These are phyloP conservation scores for Caenorhabditis sp. DNA, from an alignment of 2,888 invertebrate species.

Conservation along the genomic window DNA sequence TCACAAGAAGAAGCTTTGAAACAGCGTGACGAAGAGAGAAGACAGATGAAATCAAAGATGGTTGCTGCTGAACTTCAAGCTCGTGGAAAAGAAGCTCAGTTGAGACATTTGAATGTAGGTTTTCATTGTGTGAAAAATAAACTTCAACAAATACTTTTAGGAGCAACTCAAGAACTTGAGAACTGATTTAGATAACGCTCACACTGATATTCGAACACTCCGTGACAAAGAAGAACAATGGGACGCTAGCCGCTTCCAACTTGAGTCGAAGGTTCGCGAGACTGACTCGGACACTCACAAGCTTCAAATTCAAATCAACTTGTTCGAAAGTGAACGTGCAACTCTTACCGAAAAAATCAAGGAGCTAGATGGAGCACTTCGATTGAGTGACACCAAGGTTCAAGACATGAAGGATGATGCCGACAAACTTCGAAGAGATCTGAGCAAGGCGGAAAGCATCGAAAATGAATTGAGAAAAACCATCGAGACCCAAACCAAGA, in stretches of 20 bases:
- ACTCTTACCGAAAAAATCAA: constrained; percentile 64
- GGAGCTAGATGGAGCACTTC: constrained; percentile 64
- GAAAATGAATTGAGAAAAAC: constrained; percentile 64
- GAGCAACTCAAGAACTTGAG: constrained; percentile 69
- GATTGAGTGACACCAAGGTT: constrained; percentile 63
- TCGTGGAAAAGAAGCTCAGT: constrained; percentile 69
- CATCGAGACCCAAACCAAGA: constrained; percentile 59
- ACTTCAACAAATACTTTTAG: no score
- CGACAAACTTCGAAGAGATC: constrained; percentile 63
- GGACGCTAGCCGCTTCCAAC: constrained; percentile 63
- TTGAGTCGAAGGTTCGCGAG: constrained; percentile 66
- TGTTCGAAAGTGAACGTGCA: constrained; percentile 62
- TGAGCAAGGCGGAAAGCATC: constrained; percentile 61
- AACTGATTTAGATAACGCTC: constrained; percentile 65
- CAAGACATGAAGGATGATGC: constrained; percentile 65
- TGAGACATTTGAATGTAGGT: constrained; percentile 65
- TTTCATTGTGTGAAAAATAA: no score
- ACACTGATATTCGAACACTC: constrained; percentile 62
- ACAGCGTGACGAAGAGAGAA: constrained; percentile 68
- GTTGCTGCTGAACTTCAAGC: constrained; percentile 69
- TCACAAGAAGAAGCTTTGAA: constrained; percentile 69
- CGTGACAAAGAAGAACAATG: constrained; percentile 66
- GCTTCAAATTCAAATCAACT: constrained; percentile 59
- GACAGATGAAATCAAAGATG: constrained; percentile 69
- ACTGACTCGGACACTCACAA: constrained; percentile 63